phyloP scores from a whole-genome alignment of 2,888 invertebrate genomes.

The Hirtodrosophila histrioides region DNA sequence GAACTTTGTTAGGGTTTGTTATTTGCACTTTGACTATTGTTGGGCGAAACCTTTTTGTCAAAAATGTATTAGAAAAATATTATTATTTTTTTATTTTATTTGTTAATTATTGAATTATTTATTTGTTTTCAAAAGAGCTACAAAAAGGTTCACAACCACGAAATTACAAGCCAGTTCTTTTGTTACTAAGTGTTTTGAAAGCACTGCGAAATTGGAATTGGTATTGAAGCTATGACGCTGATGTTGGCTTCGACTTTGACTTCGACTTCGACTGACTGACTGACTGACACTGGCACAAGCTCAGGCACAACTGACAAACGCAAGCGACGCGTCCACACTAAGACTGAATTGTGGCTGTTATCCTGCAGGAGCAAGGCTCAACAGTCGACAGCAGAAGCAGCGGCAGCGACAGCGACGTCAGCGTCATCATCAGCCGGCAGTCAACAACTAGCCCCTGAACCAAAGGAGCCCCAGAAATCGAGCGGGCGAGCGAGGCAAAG shows the following conservation, averaged over 20 bases:
- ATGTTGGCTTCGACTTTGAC: conserved; percentile 20
- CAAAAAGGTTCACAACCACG: conserved; percentile 72
- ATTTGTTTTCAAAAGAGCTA: conserved; percentile 52
- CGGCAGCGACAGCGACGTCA: conserved; percentile 27
- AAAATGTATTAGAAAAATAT: conserved; percentile 51
- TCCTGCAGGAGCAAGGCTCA: conserved; percentile 69
- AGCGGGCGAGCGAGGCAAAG: conserved; percentile 24
- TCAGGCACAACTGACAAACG: conserved; percentile 71
- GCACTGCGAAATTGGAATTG: conserved; percentile 25
- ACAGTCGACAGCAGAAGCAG: conserved; percentile 40
- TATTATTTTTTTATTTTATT: conserved; percentile 3
- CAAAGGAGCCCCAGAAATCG: conserved; percentile 49
- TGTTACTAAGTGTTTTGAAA: conserved; percentile 2
- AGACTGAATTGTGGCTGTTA: conserved; percentile 42
- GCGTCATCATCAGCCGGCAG: conserved; percentile 59
- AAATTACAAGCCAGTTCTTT: conserved; percentile 51
- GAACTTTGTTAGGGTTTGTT: conserved; percentile 42
- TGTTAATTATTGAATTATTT: conserved; percentile 15
- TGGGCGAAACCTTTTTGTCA: conserved; percentile 58
- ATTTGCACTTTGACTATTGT: conserved; percentile 56
- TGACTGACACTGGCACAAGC: conserved; percentile 72
- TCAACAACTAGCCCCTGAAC: conserved; percentile 55
- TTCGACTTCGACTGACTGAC: conserved; percentile 9
- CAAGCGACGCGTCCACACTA: conserved; percentile 69
- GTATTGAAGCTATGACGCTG: conserved; percentile 30